Evolutionary conservation across 2,888 invertebrate species (phyloP).

Genomic region (Nymphalis urticae): DNA sequence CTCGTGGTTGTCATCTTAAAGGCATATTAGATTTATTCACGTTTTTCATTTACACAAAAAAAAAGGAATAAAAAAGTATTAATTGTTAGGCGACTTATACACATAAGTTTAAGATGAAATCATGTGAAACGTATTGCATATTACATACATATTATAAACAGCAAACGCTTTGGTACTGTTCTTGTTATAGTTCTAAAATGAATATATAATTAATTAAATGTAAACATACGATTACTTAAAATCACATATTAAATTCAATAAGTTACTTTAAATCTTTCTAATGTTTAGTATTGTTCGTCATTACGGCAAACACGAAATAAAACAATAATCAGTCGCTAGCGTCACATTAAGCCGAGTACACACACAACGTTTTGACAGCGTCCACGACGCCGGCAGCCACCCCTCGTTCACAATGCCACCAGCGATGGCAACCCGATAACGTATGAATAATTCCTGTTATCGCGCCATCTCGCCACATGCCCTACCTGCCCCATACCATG

Average conservation of each 20-base stretch:
- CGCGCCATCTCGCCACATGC: constrained; percentile 80
- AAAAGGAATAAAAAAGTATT: too few relatives aligned
- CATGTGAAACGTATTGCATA: background rate
- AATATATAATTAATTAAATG: background rate
- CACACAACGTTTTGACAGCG: constrained; percentile 77
- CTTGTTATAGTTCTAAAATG: background rate
- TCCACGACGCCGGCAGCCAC: constrained; percentile 74
- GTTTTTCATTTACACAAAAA: background rate
- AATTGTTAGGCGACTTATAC: too few relatives aligned
- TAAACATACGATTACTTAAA: background rate
- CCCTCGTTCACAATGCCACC: constrained; percentile 78
- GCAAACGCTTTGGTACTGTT: background rate
- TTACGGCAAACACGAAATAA: constrained; percentile 35
- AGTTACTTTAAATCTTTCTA: constrained; percentile 14
- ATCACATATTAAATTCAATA: constrained; percentile 13
- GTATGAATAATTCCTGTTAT: constrained; percentile 81
- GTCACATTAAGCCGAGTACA: constrained; percentile 70
- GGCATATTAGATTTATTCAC: background rate
- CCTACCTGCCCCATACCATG: constrained; percentile 78
- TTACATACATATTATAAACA: background rate
- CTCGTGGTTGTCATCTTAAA: constrained; percentile 13
- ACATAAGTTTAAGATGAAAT: too few relatives aligned
- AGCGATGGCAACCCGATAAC: constrained; percentile 79
- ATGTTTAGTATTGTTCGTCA: constrained; percentile 14
- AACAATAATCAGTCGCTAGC: constrained; percentile 72